These are phyloP conservation scores for Porites rus DNA, from an alignment of 92 coral and sea anemone species.

Conservation along the genomic window DNA sequence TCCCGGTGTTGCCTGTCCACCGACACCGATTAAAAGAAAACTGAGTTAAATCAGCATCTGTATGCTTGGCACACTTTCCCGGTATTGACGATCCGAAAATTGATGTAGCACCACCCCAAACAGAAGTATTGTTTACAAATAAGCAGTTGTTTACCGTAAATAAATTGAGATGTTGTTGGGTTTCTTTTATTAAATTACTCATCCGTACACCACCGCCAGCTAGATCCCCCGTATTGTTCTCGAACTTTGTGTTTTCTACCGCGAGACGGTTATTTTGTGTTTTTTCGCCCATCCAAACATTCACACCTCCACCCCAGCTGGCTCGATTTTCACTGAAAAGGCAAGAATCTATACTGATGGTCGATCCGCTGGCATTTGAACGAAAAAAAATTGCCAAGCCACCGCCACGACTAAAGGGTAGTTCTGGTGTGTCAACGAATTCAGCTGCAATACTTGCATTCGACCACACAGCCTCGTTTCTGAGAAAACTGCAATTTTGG, in stretches of 20 bases:
- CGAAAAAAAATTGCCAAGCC: constrained; percentile 80
- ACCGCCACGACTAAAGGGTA: constrained; percentile 91
- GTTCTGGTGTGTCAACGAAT: constrained; percentile 29
- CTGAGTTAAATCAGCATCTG: constrained; percentile 22
- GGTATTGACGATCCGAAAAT: constrained; percentile 69
- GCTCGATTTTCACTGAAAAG: constrained; percentile 75
- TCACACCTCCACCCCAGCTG: constrained; percentile 90
- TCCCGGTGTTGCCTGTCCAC: constrained; percentile 67
- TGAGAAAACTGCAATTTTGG: constrained; percentile 74
- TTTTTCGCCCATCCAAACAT: constrained; percentile 56
- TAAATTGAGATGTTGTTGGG: constrained; percentile 40
- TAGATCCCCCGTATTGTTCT: constrained; percentile 59
- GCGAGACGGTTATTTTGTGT: constrained; percentile 53
- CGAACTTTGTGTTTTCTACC: constrained; percentile 50
- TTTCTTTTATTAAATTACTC: constrained; percentile 48
- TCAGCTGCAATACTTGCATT: constrained; percentile 23
- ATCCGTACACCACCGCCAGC: constrained; percentile 91
- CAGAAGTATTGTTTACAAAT: constrained; percentile 66
- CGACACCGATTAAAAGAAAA: constrained; percentile 48
- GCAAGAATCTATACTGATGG: constrained; percentile 50
- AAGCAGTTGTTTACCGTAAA: constrained; percentile 54
- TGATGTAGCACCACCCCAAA: constrained; percentile 79
- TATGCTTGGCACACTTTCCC: background rate
- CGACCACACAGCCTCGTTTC: constrained; percentile 64
- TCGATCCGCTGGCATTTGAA: constrained; percentile 77